Percentiles rank a stretch among this genome's conserved stretches.
Evolutionary conservation across 2,113 vertebrate species (phyloP).

Genomic region (Festucalex cinctus): DNA sequence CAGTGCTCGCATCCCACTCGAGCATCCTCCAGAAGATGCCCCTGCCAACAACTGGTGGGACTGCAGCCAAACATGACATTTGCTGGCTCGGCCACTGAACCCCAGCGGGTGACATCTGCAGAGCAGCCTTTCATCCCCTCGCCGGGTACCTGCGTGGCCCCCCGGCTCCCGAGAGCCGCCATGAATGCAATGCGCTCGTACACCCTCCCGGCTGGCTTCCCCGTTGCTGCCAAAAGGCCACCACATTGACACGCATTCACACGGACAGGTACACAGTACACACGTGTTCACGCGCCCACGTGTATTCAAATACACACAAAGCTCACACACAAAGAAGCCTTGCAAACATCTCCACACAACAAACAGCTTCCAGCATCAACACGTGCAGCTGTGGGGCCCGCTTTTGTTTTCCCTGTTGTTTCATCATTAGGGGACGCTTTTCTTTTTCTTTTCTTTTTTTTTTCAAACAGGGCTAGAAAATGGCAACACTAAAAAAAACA

Average conservation of each 20-base stretch:
- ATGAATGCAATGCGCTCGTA: conserved; percentile 82
- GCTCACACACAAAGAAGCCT: conserved; percentile 9
- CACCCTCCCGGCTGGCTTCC: conserved; percentile 84
- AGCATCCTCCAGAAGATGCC: conserved; percentile 79
- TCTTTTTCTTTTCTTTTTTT: conserved; percentile 48
- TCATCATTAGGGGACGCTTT: conserved; percentile 70
- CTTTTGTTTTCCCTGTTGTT: conserved; percentile 74
- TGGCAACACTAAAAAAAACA: conserved; percentile 56
- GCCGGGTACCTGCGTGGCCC: conserved; percentile 84
- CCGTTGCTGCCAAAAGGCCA: conserved; percentile 72
- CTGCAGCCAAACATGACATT: conserved; percentile 88
- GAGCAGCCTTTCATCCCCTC: conserved; percentile 82
- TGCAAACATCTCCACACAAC: conserved; percentile 53
- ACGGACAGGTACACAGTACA: conserved; percentile 24
- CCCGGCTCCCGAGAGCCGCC: conserved; percentile 77
- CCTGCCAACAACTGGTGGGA: conserved; percentile 82
- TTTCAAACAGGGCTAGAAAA: conserved; percentile 65
- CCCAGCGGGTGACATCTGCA: conserved; percentile 91
- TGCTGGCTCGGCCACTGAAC: conserved; percentile 86
- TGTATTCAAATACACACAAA: conserved; percentile 22
- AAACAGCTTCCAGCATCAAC: conserved; percentile 81
- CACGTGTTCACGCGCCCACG: conserved; percentile 36
- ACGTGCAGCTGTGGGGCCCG: conserved; percentile 81
- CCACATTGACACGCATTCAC: conserved; percentile 57
- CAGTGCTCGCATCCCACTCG: conserved; percentile 78